phyloP scores from a whole-genome alignment of 53 echinoderm and acorn worm genomes.

The Zoroaster sp. region DNA sequence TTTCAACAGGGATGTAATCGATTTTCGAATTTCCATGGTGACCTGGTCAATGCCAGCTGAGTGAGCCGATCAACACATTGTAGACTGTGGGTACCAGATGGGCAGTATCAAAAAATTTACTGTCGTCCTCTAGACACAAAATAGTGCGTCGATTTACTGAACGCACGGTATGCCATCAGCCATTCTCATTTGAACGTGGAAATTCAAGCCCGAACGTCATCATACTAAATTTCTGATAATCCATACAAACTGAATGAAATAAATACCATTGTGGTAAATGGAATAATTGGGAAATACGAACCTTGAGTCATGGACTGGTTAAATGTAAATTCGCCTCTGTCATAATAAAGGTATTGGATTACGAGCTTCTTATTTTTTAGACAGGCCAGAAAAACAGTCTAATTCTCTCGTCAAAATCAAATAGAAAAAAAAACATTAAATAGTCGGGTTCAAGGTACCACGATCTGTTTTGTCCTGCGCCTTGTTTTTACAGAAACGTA shows the following conservation, averaged over 20 bases:
- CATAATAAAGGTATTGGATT: not conserved
- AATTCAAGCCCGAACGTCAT: not conserved
- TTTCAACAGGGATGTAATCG: not conserved
- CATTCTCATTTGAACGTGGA: not conserved
- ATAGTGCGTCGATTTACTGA: not conserved
- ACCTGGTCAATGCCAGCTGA: not conserved
- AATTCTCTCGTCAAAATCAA: not conserved
- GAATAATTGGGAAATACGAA: not conserved
- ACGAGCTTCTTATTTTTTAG: not conserved
- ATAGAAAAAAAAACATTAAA: not conserved
- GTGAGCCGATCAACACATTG: not conserved
- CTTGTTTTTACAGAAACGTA: not conserved
- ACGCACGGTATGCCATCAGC: not conserved
- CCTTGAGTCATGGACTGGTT: not conserved
- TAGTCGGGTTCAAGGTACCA: too few species aligned
- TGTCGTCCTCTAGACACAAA: not conserved
- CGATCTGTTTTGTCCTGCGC: not conserved
- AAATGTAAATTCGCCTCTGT: not conserved
- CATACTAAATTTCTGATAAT: not conserved
- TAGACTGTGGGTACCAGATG: not conserved
- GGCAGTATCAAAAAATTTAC: not conserved
- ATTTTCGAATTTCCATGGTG: slow-evolving; percentile 23
- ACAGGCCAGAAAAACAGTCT: not conserved
- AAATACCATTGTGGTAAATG: not conserved
- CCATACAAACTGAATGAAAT: not conserved